phyloP scores from a whole-genome alignment of 1,140 invertebrate species.

The Rhyacophila brunnea region DNA sequence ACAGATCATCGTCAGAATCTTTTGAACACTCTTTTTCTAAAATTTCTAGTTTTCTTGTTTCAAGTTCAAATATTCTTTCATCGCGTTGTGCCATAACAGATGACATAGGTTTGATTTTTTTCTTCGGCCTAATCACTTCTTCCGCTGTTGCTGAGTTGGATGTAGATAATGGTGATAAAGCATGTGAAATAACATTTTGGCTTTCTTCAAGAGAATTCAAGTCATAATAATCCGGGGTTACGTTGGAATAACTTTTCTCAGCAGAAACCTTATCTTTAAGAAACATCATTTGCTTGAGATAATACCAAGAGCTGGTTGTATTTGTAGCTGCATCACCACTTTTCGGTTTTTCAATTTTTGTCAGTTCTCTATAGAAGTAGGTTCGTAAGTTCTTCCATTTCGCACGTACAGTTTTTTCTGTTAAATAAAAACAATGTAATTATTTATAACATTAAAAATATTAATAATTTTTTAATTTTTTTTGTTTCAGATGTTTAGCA shows the following conservation, averaged over 20 bases:
- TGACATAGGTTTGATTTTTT: not conserved
- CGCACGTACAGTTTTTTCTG: slow-evolving; percentile 7
- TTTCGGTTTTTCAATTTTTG: slow-evolving; percentile 9
- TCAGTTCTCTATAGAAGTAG: too few relatives aligned
- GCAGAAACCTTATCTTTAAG: not conserved
- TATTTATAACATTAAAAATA: slow-evolving; percentile 8
- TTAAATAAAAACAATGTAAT: slow-evolving; percentile 1
- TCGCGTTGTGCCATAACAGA: not conserved
- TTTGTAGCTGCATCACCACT: slow-evolving; percentile 1
- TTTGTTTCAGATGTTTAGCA: slow-evolving; percentile 8
- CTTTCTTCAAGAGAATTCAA: not conserved
- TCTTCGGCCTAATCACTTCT: not conserved
- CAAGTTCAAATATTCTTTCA: not conserved
- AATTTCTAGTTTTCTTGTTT: not conserved
- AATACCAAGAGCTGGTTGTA: slow-evolving; percentile 3
- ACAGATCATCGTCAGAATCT: too few relatives aligned
- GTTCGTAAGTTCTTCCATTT: too few relatives aligned
- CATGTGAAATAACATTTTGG: not conserved
- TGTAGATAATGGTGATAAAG: too few relatives aligned
- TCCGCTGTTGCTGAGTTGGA: too few relatives aligned
- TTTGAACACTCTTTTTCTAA: too few relatives aligned
- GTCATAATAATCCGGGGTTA: too few relatives aligned
- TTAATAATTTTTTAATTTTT: slow-evolving; percentile 4
- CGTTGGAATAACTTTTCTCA: not conserved
- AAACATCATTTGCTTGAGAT: too few relatives aligned